Conservation (phyloP, 2,888 invertebrate species). For the Andrena fulva region DNA sequence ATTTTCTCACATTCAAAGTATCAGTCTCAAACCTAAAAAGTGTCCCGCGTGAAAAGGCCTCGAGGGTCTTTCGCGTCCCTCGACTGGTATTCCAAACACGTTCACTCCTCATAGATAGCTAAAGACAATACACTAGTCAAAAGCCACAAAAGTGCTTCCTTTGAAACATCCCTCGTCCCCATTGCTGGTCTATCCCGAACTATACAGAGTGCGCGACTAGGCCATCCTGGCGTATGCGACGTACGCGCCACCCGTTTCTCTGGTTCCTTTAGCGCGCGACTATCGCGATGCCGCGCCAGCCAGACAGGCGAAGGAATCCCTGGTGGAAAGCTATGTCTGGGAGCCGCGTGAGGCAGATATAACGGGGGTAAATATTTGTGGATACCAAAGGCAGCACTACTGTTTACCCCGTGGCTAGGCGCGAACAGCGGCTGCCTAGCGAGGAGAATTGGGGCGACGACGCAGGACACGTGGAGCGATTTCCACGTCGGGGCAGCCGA, state of each 20-base stretch:
- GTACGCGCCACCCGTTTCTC: not conserved
- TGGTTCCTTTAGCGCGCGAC: not conserved
- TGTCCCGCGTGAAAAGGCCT: too few relatives aligned
- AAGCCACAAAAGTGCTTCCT: too few relatives aligned
- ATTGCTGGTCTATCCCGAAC: too few relatives aligned
- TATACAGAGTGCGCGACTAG: not conserved
- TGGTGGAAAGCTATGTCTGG: conserved; percentile 8
- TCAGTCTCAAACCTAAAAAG: too few relatives aligned
- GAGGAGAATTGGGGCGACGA: conserved; percentile 73
- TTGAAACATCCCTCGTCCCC: too few relatives aligned
- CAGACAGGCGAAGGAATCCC: conserved; percentile 16
- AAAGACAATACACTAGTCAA: too few relatives aligned
- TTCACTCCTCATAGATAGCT: too few relatives aligned
- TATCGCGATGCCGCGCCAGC: not conserved
- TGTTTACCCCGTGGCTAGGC: conserved; percentile 70
- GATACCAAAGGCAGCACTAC: conserved; percentile 69
- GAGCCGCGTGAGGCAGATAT: conserved; percentile 56
- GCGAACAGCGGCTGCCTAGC: conserved; percentile 59
- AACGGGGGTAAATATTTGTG: conserved; percentile 74
- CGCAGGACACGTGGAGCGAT: conserved; percentile 60
- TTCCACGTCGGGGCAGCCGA: conserved; percentile 26
- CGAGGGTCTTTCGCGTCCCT: too few relatives aligned
- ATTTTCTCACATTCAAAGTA: too few relatives aligned
- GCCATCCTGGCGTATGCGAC: not conserved
- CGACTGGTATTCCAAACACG: too few relatives aligned